These are phyloP conservation scores for Syritta pipiens DNA, from an alignment of 2,888 invertebrate species.

Conservation along the genomic window DNA sequence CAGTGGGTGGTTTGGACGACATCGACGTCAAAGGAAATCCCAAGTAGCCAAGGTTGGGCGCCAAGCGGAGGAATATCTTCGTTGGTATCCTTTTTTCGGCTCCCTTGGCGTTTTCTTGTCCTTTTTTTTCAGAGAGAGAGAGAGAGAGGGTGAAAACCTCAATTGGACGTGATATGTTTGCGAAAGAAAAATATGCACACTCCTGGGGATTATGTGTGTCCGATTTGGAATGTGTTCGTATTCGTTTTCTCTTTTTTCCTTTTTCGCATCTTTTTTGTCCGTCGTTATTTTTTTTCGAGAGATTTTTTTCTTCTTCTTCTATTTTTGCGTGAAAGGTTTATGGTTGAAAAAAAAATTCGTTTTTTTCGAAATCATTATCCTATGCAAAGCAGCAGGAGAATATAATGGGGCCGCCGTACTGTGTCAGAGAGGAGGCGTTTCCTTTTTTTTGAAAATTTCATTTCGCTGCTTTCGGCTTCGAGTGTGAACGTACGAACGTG, in stretches of 20 bases:
- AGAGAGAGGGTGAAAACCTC: constrained; percentile 34
- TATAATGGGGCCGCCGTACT: constrained; percentile 8
- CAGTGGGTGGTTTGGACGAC: neutral
- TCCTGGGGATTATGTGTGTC: constrained; percentile 48
- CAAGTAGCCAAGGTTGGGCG: constrained; percentile 36
- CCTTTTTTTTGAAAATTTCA: constrained; percentile 6
- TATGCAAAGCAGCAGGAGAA: constrained; percentile 51
- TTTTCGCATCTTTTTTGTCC: constrained; percentile 2
- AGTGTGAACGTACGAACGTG: too few species aligned
- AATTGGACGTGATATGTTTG: constrained; percentile 65
- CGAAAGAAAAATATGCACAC: constrained; percentile 57
- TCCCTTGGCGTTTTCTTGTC: neutral
- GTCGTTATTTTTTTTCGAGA: constrained; percentile 16
- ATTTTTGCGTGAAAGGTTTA: constrained; percentile 21
- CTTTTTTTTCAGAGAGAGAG: neutral
- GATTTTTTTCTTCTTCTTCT: neutral
- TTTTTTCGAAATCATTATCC: constrained; percentile 42
- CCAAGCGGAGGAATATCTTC: constrained; percentile 6
- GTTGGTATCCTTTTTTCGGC: constrained; percentile 41
- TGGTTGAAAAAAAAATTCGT: constrained; percentile 6
- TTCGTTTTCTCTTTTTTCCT: neutral
- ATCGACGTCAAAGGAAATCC: constrained; percentile 55
- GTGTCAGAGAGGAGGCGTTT: too few species aligned
- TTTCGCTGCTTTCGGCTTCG: neutral
- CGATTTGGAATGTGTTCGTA: constrained; percentile 29